These are phyloP conservation scores for Trimorus sp. DNA, from an alignment of 2,888 invertebrate species.

Conservation along the genomic window DNA sequence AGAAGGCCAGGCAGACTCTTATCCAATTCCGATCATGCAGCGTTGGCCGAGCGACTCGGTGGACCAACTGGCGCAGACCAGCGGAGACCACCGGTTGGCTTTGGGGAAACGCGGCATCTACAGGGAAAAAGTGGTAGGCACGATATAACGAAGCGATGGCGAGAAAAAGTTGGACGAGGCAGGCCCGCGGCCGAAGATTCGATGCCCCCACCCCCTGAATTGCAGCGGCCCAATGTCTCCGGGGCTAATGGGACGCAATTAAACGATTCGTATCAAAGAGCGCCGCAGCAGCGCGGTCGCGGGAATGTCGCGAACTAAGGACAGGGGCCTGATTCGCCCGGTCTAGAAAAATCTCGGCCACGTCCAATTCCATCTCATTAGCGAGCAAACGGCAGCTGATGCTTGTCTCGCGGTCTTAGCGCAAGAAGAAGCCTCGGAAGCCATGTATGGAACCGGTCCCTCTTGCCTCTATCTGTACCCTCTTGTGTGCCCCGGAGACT, in stretches of 20 bases:
- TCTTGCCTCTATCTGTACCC: constrained; percentile 76
- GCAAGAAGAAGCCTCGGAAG: constrained; percentile 80
- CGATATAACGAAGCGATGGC: constrained; percentile 76
- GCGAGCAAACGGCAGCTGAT: constrained; percentile 81
- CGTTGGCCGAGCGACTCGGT: constrained; percentile 40
- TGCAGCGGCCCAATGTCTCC: constrained; percentile 69
- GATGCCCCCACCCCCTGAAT: constrained; percentile 35
- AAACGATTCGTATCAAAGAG: constrained; percentile 82
- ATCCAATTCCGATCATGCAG: constrained; percentile 59
- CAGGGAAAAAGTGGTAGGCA: constrained; percentile 76
- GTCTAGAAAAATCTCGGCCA: constrained; percentile 82
- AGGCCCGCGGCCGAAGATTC: constrained; percentile 67
- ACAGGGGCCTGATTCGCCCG: constrained; percentile 68
- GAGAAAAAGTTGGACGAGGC: constrained; percentile 81
- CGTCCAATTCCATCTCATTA: constrained; percentile 82
- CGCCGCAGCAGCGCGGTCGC: constrained; percentile 79
- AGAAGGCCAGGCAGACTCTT: constrained; percentile 39
- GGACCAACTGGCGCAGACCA: constrained; percentile 46
- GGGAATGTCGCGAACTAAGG: constrained; percentile 80
- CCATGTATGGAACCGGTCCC: constrained; percentile 82
- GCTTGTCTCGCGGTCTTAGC: constrained; percentile 80
- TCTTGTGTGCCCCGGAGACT: constrained; percentile 62
- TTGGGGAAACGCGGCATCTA: constrained; percentile 73
- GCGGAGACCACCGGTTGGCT: constrained; percentile 66
- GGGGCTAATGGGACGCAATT: constrained; percentile 82